These are phyloP conservation scores for Drosophila ezoana DNA, from an alignment of 2,888 invertebrate genomes.

Conservation along the genomic window DNA sequence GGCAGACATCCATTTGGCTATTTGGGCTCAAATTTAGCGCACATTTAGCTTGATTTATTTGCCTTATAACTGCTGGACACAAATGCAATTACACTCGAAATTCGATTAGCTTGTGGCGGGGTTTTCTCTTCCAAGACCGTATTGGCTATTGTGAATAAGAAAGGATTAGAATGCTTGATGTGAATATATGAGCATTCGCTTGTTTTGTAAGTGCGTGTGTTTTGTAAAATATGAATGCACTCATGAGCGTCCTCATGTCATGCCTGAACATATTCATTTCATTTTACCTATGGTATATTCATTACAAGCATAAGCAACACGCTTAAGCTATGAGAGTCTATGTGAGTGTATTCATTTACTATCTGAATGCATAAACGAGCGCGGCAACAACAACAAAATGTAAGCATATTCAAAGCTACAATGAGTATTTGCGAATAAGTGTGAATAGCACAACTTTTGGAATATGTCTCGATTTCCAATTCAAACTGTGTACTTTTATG, in stretches of 20 bases:
- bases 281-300: neutral
- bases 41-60: constrained; percentile 70
- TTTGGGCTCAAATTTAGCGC: constrained; percentile 53
- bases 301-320: no score
- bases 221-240: neutral
- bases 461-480: neutral
- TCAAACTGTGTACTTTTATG: neutral
- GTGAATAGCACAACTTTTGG: no score
- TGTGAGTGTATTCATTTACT: neutral
- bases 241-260: neutral
- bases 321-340: neutral
- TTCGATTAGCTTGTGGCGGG: constrained; percentile 34
- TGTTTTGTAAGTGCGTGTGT: neutral
- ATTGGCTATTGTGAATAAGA: neutral
- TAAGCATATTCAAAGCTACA: neutral
- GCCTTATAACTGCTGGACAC: constrained; percentile 10
- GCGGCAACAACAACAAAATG: neutral
- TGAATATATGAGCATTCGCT: constrained; percentile 3
- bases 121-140: neutral
- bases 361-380: neutral
- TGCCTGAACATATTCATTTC: neutral
- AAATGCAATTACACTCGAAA: constrained; percentile 48
- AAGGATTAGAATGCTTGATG: neutral
- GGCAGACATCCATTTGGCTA: constrained; percentile 25
- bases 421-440: no score